Conservation (phyloP, 2,888 invertebrate species). For the Rotaria socialis region DNA sequence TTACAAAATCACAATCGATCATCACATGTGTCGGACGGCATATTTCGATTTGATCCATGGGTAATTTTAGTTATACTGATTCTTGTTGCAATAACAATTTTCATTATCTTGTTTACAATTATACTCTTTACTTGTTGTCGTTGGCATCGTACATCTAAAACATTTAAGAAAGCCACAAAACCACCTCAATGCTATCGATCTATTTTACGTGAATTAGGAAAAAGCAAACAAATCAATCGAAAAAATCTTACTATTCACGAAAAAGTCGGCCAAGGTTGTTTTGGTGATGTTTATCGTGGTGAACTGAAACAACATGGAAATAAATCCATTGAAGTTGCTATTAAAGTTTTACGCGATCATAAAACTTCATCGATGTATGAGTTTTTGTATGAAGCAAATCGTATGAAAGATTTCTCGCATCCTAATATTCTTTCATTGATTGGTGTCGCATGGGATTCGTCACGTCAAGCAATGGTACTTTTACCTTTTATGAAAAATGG, state of each 20-base stretch:
- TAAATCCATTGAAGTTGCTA: background rate
- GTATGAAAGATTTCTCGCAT: conserved; percentile 63
- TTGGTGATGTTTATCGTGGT: conserved; percentile 53
- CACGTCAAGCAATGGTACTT: conserved; percentile 62
- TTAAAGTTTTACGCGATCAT: conserved; percentile 24
- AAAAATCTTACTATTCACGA: background rate
- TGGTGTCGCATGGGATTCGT: conserved; percentile 61
- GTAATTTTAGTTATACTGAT: background rate
- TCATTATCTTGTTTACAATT: background rate
- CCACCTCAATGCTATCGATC: background rate
- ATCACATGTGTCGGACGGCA: background rate
- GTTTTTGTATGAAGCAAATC: conserved; percentile 62
- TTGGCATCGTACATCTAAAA: no score
- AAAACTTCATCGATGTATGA: conserved; percentile 48
- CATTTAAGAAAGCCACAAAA: background rate
- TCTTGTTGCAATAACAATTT: background rate
- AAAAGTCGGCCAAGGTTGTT: conserved; percentile 49
- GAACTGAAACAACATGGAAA: conserved; percentile 47
- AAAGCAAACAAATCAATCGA: background rate
- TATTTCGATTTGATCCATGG: background rate
- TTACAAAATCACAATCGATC: background rate
- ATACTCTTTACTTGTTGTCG: background rate
- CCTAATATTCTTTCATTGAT: conserved; percentile 61
- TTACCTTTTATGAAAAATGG: conserved; percentile 63
- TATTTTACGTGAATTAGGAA: background rate